Percentiles rank a stretch among this genome's conserved stretches.
phyloP scores from a whole-genome alignment of 2,797 vertebrate species.

The Merluccius polli region DNA sequence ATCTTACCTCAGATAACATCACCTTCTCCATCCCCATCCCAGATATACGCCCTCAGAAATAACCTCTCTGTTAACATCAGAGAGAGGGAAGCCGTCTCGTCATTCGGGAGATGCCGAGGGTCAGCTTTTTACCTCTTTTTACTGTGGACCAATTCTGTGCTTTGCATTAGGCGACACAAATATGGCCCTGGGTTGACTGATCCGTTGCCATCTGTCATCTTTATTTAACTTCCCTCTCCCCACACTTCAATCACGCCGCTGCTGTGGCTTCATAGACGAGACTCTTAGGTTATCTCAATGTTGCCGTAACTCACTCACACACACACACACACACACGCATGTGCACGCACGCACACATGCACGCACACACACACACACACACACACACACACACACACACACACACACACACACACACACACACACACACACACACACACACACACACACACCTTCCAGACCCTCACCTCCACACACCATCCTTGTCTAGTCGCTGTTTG shows the following conservation, averaged over 20 bases:
- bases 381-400: background rate
- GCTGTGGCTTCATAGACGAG: slow-evolving; percentile 57
- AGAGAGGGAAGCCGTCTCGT: slow-evolving; percentile 10
- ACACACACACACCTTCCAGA: background rate
- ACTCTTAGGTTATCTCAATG: slow-evolving; percentile 53
- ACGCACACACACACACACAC: slow-evolving; percentile 33
- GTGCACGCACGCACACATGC: too few species aligned
- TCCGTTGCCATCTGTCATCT: slow-evolving; percentile 52
- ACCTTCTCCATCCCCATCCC: slow-evolving; percentile 25
- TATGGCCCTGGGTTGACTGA: slow-evolving; percentile 28
- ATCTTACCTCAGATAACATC: slow-evolving; percentile 57
- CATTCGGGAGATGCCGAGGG: slow-evolving; percentile 18
- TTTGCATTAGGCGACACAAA: slow-evolving; percentile 61
- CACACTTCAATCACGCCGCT: slow-evolving; percentile 58
- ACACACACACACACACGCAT: background rate
- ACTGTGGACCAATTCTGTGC: slow-evolving; percentile 33
- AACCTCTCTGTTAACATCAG: slow-evolving; percentile 24
- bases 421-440: background rate
- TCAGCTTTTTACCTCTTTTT: slow-evolving; percentile 39
- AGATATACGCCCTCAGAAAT: slow-evolving; percentile 26
- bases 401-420: slow-evolving; percentile 21
- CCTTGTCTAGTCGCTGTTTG: background rate
- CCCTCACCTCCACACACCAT: background rate
- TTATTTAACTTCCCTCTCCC: slow-evolving; percentile 62
- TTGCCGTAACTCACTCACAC: slow-evolving; percentile 58